A percentile compares a stretch with the other conserved stretches of the same genome.
phyloP scores from a whole-genome alignment of 2,888 invertebrate species.

The Lasioglossum marginatum region DNA sequence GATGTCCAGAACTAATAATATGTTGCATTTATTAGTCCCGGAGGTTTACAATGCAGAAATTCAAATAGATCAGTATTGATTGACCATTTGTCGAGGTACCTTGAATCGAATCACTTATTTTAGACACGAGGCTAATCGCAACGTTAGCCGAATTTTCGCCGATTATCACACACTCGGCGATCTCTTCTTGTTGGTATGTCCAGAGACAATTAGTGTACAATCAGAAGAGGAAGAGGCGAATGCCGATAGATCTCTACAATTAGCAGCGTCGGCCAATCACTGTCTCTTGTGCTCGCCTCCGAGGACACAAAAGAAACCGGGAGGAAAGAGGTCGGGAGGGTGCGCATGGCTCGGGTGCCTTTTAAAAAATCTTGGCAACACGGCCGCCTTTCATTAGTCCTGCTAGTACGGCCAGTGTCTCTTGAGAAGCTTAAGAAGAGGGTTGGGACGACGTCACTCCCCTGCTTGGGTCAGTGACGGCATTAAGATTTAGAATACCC shows the following conservation, averaged over 20 bases:
- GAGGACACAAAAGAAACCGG: constrained; percentile 71
- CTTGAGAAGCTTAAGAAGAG: constrained; percentile 60
- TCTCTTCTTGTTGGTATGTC: constrained; percentile 7
- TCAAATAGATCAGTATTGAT: neutral
- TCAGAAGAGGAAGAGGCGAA: constrained; percentile 61
- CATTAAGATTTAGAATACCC: constrained; percentile 51
- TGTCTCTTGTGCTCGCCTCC: constrained; percentile 72
- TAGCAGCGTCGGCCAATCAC: constrained; percentile 78
- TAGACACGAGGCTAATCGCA: neutral
- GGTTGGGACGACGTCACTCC: constrained; percentile 51
- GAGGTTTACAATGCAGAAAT: neutral
- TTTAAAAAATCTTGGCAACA: constrained; percentile 76
- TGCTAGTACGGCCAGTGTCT: constrained; percentile 64
- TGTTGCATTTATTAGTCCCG: neutral
- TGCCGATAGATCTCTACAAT: constrained; percentile 69
- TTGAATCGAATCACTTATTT: neutral
- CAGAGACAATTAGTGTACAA: constrained; percentile 59
- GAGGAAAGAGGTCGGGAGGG: constrained; percentile 58
- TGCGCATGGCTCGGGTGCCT: constrained; percentile 49
- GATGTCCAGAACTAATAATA: no score
- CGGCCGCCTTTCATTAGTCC: constrained; percentile 77
- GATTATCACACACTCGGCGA: neutral
- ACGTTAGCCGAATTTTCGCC: constrained; percentile 12
- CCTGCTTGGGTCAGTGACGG: constrained; percentile 49
- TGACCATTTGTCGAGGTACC: neutral